phyloP scores from a whole-genome alignment of 2,113 vertebrate species.

The Vidua chalybeata region DNA sequence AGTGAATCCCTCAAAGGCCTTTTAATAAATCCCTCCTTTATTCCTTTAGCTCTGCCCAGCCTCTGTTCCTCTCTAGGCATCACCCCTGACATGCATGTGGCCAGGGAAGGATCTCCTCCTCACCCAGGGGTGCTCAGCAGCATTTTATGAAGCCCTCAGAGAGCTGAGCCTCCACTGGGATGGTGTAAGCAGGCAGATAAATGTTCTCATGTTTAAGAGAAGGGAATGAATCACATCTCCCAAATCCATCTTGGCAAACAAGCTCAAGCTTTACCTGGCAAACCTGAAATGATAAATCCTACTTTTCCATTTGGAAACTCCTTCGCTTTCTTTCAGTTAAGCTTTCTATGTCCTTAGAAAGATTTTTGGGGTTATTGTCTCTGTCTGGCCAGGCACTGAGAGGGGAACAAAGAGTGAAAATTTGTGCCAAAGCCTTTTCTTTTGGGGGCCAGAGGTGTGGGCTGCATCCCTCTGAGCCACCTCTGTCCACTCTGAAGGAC shows the following conservation, averaged over 20 bases:
- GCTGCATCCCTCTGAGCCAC: not conserved
- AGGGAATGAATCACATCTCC: not conserved
- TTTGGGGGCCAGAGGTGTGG: not conserved
- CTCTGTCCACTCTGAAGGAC: fast-evolving
- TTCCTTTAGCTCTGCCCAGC: not conserved
- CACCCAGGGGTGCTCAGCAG: not conserved
- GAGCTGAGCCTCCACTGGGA: not conserved
- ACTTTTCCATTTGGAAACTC: not conserved
- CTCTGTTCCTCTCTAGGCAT: not conserved
- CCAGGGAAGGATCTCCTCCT: not conserved
- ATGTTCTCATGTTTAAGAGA: not conserved
- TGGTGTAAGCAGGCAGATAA: not conserved
- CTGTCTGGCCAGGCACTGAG: not conserved
- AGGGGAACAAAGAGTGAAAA: not conserved
- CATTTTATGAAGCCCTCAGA: not conserved
- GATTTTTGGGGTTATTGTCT: not conserved
- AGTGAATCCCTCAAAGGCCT: not conserved
- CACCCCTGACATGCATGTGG: fast-evolving
- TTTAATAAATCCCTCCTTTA: not conserved
- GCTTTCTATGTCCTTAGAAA: not conserved
- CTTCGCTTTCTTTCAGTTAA: not conserved
- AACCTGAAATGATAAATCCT: not conserved
- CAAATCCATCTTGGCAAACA: slow-evolving; percentile 9
- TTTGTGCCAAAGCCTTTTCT: not conserved
- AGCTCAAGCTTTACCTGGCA: not conserved